phyloP scores from a whole-genome alignment of 2,113 vertebrate genomes.

The Ammodytes dubius region DNA sequence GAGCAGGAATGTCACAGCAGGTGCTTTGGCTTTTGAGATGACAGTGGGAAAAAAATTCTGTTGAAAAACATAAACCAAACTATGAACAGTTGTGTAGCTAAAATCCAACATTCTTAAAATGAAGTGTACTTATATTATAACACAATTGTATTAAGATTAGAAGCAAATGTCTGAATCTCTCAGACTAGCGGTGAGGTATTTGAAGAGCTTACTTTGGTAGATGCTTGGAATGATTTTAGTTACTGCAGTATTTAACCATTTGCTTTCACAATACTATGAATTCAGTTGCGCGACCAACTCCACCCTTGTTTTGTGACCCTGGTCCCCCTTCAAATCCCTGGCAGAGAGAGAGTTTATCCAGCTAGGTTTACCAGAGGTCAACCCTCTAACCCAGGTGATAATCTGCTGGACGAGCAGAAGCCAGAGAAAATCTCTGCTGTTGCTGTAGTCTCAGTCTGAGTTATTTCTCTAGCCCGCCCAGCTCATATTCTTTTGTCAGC shows the following conservation, averaged over 20 bases:
- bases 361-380: background rate
- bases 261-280: background rate
- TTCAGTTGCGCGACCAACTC: background rate
- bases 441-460: slow-evolving; percentile 8
- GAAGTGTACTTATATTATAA: background rate
- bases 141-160: background rate
- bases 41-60: slow-evolving; percentile 1
- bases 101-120: background rate
- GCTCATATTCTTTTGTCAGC: slow-evolving; percentile 56
- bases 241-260: background rate
- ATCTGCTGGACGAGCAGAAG: background rate
- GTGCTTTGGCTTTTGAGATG: slow-evolving; percentile 10
- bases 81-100: background rate
- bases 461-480: background rate
- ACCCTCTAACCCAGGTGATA: slow-evolving; percentile 2
- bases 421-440: background rate
- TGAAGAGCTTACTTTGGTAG: background rate
- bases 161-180: too few species aligned
- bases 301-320: background rate
- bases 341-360: background rate
- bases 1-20: slow-evolving; percentile 45
- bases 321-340: background rate
- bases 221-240: background rate
- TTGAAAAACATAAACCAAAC: background rate
- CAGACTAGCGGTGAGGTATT: too few species aligned